Evolutionary conservation across 2,113 vertebrate species (phyloP).

Genomic region (Oreochromis niloticus): DNA sequence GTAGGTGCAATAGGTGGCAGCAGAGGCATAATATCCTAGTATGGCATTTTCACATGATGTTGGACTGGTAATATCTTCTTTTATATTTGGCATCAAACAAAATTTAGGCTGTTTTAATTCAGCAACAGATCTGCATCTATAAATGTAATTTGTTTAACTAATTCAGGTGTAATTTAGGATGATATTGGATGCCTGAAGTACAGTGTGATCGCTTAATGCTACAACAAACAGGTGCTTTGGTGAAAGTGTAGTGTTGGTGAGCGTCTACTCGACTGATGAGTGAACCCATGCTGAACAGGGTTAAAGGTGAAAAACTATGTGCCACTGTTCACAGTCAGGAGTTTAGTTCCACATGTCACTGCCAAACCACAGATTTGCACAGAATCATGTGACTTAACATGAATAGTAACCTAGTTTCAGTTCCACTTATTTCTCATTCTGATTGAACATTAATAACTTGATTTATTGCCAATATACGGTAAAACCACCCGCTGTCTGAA

Average conservation of each 20-base stretch:
- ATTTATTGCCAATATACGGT: not conserved
- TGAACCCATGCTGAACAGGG: not conserved
- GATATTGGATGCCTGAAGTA: not conserved
- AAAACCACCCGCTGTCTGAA: not conserved
- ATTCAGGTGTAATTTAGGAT: accelerated
- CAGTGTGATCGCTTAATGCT: not conserved
- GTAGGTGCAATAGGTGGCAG: slow-evolving; percentile 29
- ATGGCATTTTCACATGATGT: not conserved
- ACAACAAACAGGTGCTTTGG: not conserved
- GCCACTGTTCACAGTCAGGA: not conserved
- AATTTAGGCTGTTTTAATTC: accelerated
- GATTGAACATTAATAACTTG: not conserved
- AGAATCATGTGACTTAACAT: not conserved
- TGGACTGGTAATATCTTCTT: not conserved
- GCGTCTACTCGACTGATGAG: accelerated
- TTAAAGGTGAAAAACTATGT: not conserved
- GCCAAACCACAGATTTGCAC: not conserved
- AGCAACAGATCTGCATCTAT: not conserved
- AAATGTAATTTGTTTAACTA: not conserved
- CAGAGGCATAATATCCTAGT: not conserved
- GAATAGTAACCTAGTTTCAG: not conserved
- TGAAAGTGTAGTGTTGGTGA: not conserved
- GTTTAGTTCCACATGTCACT: not conserved
- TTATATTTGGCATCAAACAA: not conserved
- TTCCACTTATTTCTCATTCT: not conserved